Percentiles rank a stretch among this genome's conserved stretches.
phyloP scores from a whole-genome alignment of 2,113 vertebrate genomes.

The Azemiops feae region DNA sequence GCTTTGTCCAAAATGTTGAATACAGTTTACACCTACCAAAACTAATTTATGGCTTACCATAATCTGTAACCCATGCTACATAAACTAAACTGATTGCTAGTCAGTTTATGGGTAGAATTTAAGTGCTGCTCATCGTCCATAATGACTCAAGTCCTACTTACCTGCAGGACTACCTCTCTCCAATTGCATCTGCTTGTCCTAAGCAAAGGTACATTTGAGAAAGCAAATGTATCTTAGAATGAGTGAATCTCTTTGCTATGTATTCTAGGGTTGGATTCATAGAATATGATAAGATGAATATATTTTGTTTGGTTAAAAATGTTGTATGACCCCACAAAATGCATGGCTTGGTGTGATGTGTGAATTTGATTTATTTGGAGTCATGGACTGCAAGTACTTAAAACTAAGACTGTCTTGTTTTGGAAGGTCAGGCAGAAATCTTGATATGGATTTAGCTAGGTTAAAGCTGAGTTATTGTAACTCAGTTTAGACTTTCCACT shows the following conservation, averaged over 20 bases:
- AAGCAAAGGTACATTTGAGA: not conserved
- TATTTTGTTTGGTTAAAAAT: not conserved
- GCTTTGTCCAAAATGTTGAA: not conserved
- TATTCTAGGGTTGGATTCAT: not conserved
- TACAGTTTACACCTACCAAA: not conserved
- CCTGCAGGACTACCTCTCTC: not conserved
- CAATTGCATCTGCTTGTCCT: not conserved
- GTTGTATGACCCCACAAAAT: not conserved
- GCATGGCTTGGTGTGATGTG: not conserved
- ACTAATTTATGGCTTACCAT: not conserved
- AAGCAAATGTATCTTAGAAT: not conserved
- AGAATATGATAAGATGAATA: not conserved
- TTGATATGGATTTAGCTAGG: not conserved
- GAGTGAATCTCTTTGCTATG: not conserved
- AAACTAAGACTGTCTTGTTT: not conserved
- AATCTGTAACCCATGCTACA: not conserved
- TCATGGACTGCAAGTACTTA: not conserved
- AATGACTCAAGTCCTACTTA: not conserved
- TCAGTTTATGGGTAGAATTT: not conserved
- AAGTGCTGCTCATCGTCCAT: not conserved
- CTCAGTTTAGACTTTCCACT: not conserved
- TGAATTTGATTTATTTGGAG: not conserved
- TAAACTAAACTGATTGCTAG: not conserved
- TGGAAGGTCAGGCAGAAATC: not conserved
- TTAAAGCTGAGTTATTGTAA: not conserved